Evolutionary conservation across 2,888 invertebrate genomes (phyloP).

Genomic region (Cinara cedri): DNA sequence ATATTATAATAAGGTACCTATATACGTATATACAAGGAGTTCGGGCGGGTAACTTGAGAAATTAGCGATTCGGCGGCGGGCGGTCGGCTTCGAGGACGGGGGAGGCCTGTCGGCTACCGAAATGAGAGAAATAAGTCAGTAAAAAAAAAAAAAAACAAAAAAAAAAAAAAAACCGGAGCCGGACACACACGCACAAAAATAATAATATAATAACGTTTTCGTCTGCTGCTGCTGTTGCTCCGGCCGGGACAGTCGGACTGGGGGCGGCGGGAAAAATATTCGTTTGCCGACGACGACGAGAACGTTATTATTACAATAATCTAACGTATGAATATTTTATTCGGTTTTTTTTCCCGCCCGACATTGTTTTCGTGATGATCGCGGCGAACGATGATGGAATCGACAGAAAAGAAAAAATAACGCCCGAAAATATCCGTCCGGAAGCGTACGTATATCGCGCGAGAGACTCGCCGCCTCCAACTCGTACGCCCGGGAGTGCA

Average conservation of each 20-base stretch:
- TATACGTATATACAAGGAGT: not conserved
- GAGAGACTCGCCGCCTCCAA: not conserved
- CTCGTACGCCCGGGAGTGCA: not conserved
- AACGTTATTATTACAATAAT: not conserved
- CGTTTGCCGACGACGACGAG: not conserved
- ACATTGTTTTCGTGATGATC: no score
- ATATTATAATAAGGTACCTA: no score
- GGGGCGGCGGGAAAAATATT: not conserved
- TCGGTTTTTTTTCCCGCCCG: no score
- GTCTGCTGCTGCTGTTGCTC: not conserved
- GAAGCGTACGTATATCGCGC: not conserved
- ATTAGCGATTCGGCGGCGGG: constrained; percentile 19
- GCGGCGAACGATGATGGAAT: no score
- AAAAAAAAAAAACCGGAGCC: no score
- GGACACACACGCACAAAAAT: not conserved
- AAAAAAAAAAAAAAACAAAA: no score
- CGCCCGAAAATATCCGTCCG: constrained; percentile 13
- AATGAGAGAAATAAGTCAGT: not conserved
- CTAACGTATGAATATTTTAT: no score
- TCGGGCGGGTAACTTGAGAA: constrained; percentile 29
- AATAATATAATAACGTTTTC: not conserved
- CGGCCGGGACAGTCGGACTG: no score
- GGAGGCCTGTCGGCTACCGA: constrained; percentile 38
- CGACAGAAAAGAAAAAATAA: not conserved
- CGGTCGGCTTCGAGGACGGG: not conserved